Percentiles rank a stretch among this genome's conserved stretches.
phyloP scores from a whole-genome alignment of 2,888 invertebrate genomes.

The Hydropsyche betteni region DNA sequence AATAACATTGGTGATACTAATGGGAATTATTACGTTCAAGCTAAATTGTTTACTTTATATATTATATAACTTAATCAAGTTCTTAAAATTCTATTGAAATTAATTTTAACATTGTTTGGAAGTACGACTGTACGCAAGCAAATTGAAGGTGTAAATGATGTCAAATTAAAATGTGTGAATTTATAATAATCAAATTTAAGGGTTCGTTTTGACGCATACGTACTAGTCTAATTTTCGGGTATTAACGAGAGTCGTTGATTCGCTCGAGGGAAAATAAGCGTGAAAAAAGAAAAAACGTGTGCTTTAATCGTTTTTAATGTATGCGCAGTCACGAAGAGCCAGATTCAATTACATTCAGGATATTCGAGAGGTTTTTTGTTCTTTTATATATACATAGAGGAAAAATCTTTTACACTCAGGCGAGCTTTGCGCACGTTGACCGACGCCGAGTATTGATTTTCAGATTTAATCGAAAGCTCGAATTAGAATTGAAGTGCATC shows the following conservation, averaged over 20 bases:
- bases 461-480: constrained; percentile 18
- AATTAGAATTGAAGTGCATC: constrained; percentile 13
- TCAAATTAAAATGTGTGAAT: background rate
- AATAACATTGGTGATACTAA: too few relatives aligned
- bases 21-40: too few relatives aligned
- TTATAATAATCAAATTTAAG: background rate
- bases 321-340: constrained; percentile 39
- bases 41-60: too few relatives aligned
- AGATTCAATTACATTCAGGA: constrained; percentile 39
- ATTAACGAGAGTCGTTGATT: background rate
- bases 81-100: too few relatives aligned
- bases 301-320: constrained; percentile 35
- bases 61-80: too few relatives aligned
- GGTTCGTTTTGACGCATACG: background rate
- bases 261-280: background rate
- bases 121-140: too few relatives aligned
- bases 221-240: too few relatives aligned
- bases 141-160: background rate
- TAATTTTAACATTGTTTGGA: too few relatives aligned
- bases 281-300: constrained; percentile 10
- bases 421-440: constrained; percentile 18
- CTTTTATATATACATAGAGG: constrained; percentile 8
- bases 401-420: constrained; percentile 4
- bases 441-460: constrained; percentile 14
- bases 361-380: constrained; percentile 17